Evolutionary conservation across 23 tunicate species (phyloP), one percentile per base, ranked within the genome.

Genomic region (Styela clava): DNA sequence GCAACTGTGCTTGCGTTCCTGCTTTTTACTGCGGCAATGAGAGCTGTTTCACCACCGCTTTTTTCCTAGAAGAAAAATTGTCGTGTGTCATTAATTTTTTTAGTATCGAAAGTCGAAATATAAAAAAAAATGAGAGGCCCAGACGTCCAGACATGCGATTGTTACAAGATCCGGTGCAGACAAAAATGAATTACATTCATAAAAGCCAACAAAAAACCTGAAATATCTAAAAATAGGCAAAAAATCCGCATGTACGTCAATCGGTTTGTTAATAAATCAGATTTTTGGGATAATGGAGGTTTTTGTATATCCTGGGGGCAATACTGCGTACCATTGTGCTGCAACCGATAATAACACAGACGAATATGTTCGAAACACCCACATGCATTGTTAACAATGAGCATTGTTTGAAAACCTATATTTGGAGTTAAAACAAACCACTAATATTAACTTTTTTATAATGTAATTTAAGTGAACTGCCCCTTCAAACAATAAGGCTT

Each of bases 11-110:
- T 44, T n/a, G 65, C 24, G 81, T 56, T 36, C 37, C 44, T 76
- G 31, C 81, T 76, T 51, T 29, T 52, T 19, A 76, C 31, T 27
- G 81, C 81, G 16, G 81, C 81, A 21, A 33, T 64, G 9, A 76
- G 52, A 21, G 81, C 81, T 7, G 81, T 33, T 56, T 76, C 62
- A 20, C 81, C 81, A 31, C 33, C 81, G 19, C 52, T 44, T 20
- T 76, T 76, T 44, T 76, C 81, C 81, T 76, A 21, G 7, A 76
- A 44, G 56, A 44, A 44, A 44, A 44, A 44, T 44, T 44, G 7
- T 44, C 7, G 7, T 44, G 7, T 44, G 7, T 12, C 56, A 44
- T 44, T 44, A 5, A 5, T 12, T 44, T 44, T 12, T 44, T 12
- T 12, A 44, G 12, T 44, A 5, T 44, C 56, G 7, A 12, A 44